These are phyloP conservation scores for Semicossyphus pulcher DNA, from an alignment of 2,113 vertebrate genomes.

Conservation along the genomic window DNA sequence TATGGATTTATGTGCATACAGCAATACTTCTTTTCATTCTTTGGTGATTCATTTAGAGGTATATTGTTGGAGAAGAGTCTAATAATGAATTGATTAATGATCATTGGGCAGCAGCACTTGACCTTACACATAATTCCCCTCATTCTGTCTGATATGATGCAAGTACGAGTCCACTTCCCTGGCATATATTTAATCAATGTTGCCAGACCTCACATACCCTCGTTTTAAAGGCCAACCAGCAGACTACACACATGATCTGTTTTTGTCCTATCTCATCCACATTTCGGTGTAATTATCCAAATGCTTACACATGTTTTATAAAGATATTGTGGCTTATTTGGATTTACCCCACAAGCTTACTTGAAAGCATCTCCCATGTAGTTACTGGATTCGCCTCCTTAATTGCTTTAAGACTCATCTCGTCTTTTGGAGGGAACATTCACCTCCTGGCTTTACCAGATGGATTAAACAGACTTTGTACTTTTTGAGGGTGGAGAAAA, in stretches of 20 bases:
- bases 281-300: not conserved
- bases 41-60: not conserved
- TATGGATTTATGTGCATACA: not conserved
- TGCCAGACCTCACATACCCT: not conserved
- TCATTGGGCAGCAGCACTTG: slow-evolving; percentile 11
- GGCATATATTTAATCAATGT: not conserved
- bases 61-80: not conserved
- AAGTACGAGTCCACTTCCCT: slow-evolving; percentile 3
- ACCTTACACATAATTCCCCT: not conserved
- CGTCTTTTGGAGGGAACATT: slow-evolving; percentile 24
- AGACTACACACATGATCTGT: not conserved
- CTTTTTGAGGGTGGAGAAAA: slow-evolving; percentile 5
- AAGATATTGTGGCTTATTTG: not conserved
- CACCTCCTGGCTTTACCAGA: slow-evolving; percentile 28
- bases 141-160: not conserved
- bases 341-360: not conserved
- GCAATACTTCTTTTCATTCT: not conserved
- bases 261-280: not conserved
- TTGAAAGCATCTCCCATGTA: slow-evolving; percentile 9
- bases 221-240: not conserved
- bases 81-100: slow-evolving; percentile 28
- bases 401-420: slow-evolving; percentile 36
- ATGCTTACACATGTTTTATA: not conserved
- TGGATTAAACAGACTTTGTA: slow-evolving; percentile 33
- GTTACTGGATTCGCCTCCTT: slow-evolving; percentile 34